phyloP scores from a whole-genome alignment of 2,113 vertebrate genomes.

The Tachysurus vachellii region DNA sequence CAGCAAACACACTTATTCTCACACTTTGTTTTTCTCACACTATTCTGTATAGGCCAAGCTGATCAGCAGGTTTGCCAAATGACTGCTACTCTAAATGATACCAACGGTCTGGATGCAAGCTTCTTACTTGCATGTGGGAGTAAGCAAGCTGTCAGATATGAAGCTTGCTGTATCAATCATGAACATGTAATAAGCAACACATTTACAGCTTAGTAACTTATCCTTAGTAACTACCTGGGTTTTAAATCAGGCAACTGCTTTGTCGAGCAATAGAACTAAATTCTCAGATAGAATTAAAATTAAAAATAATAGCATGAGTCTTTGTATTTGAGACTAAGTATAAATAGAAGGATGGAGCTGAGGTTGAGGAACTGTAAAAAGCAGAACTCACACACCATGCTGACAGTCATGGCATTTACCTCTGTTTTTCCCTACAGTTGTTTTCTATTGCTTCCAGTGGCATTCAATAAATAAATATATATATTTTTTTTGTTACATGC shows the following conservation, averaged over 20 bases:
- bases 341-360: background rate
- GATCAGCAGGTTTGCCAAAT: background rate
- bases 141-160: slow-evolving; percentile 22
- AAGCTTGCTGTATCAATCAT: background rate
- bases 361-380: background rate
- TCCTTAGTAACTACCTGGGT: background rate
- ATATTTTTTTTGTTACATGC: background rate
- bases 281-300: background rate
- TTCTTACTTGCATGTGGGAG: background rate
- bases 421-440: background rate
- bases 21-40: background rate
- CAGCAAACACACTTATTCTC: background rate
- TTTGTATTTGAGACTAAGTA: background rate
- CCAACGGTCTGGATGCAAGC: background rate
- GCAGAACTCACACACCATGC: background rate
- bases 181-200: background rate
- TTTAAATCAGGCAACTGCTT: background rate
- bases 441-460: background rate
- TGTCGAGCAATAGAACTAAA: background rate
- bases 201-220: background rate
- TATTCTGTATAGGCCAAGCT: background rate
- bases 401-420: background rate
- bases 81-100: background rate
- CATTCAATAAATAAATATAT: no score
- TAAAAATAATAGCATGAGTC: background rate